Evolutionary conservation across 1,140 invertebrate species (phyloP), one percentile per base, ranked within the genome.

Genomic region (Coelopa frigida): DNA sequence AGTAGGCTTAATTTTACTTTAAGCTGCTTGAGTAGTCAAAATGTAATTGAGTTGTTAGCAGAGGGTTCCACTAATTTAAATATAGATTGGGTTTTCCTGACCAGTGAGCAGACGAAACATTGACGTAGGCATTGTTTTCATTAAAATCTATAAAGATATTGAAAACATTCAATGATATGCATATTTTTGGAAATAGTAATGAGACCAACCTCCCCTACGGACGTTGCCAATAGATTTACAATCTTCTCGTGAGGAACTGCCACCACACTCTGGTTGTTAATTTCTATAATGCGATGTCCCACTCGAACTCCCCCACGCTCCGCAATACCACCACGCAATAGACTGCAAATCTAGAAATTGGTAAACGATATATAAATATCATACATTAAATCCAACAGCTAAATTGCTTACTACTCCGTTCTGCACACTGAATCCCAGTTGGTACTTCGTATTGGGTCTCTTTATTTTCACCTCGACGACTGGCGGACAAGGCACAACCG

Each of bases 121-220:
- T 36, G 96, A 98, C 47, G 96, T 99, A 48, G 96, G 96, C 96
- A 99, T 99, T 37, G 97, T 99, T 74, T 98, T 98, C 95, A 99
- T 98, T 53, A 97, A 78, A 59, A 99, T 99, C 93, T 97, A 75
- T 26, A 83, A 80, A 31, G 18, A 35, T 51, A 39, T n/a, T n/a
- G n/a, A n/a, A n/a, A n/a, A n/a, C n/a, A n/a, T n/a, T n/a, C n/a
- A n/a, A n/a, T n/a, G n/a, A n/a, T n/a, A n/a, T n/a, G n/a, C n/a
- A n/a, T n/a, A n/a, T n/a, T n/a, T n/a, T n/a, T n/a, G n/a, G n/a
- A n/a, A n/a, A n/a, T n/a, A n/a, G n/a, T n/a, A n/a, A n/a, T n/a
- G n/a, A n/a, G n/a, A 41, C 44, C 72, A 74, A 97, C 94, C 83
- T 99, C 97, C 59, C 97, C 97, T 51, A 98, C 94, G 39, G 94